Evolutionary conservation across 2,113 vertebrate species (phyloP).

Genomic region (Typhlomys cinereus): DNA sequence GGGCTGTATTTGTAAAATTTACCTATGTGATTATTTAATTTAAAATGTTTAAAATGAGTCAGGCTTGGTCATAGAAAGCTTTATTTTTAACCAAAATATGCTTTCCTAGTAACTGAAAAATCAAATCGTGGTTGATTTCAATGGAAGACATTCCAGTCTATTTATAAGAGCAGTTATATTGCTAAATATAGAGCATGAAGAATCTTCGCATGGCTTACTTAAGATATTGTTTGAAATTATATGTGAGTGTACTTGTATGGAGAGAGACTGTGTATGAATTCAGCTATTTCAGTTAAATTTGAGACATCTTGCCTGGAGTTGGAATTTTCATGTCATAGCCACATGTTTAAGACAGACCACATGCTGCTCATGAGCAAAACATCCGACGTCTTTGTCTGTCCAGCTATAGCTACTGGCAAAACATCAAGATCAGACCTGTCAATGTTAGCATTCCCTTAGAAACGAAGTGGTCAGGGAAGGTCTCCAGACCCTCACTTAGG

Average conservation of each 20-base stretch:
- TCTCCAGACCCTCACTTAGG: too few species aligned
- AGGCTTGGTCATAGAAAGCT: background rate
- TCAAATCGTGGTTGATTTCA: background rate
- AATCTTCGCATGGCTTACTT: background rate
- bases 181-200: background rate
- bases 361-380: too few species aligned
- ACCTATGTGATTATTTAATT: background rate
- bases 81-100: background rate
- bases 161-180: background rate
- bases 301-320: background rate
- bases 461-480: too few species aligned
- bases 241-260: background rate
- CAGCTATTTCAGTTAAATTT: background rate
- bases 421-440: too few species aligned
- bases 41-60: conserved; percentile 8
- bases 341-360: background rate
- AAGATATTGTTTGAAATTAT: background rate
- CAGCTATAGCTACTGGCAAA: too few species aligned
- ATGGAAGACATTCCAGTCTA: background rate
- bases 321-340: background rate
- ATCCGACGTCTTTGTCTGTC: too few species aligned
- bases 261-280: background rate
- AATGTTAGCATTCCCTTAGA: too few species aligned
- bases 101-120: background rate
- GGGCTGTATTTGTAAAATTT: background rate